Conservation (phyloP, 2,797 vertebrate genomes). For the Pygocentrus nattereri region DNA sequence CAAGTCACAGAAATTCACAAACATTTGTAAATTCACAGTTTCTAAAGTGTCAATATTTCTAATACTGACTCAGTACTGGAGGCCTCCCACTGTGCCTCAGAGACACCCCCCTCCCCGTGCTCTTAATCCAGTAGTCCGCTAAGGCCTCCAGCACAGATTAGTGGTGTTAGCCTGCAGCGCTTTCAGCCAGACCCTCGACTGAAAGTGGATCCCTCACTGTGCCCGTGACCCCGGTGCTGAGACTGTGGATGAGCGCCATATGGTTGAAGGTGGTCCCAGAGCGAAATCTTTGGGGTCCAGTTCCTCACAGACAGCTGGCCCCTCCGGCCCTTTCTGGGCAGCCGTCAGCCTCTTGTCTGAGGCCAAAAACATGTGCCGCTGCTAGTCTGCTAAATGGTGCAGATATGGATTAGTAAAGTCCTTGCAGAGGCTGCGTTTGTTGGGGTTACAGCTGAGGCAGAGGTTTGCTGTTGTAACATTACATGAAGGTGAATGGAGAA, state of each 20-base stretch:
- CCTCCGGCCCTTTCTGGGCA: slow-evolving; percentile 41
- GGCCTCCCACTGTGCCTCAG: slow-evolving; percentile 31
- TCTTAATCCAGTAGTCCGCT: slow-evolving; percentile 73
- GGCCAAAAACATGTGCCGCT: slow-evolving; percentile 54
- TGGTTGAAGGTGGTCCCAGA: slow-evolving; percentile 56
- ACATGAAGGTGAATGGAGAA: background rate
- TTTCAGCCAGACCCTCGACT: slow-evolving; percentile 58
- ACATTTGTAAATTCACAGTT: slow-evolving; percentile 21
- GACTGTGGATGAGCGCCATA: slow-evolving; percentile 66
- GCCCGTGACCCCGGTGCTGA: slow-evolving; percentile 69
- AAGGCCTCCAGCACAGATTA: slow-evolving; percentile 67
- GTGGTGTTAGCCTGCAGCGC: slow-evolving; percentile 59
- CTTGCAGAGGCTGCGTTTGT: slow-evolving; percentile 7
- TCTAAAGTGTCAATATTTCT: slow-evolving; percentile 21
- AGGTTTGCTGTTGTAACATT: background rate
- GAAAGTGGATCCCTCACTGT: slow-evolving; percentile 70
- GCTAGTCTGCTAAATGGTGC: slow-evolving; percentile 54
- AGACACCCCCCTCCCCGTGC: slow-evolving; percentile 53
- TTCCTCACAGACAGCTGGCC: slow-evolving; percentile 79
- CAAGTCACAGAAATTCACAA: background rate
- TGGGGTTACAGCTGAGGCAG: background rate
- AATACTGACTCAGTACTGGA: slow-evolving; percentile 44
- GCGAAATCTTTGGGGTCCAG: slow-evolving; percentile 62
- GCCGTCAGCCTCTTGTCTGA: slow-evolving; percentile 42
- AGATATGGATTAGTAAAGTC: slow-evolving; percentile 49